These are phyloP conservation scores for Calidris pygmaea DNA, from an alignment of 2,113 vertebrate species.

Conservation along the genomic window DNA sequence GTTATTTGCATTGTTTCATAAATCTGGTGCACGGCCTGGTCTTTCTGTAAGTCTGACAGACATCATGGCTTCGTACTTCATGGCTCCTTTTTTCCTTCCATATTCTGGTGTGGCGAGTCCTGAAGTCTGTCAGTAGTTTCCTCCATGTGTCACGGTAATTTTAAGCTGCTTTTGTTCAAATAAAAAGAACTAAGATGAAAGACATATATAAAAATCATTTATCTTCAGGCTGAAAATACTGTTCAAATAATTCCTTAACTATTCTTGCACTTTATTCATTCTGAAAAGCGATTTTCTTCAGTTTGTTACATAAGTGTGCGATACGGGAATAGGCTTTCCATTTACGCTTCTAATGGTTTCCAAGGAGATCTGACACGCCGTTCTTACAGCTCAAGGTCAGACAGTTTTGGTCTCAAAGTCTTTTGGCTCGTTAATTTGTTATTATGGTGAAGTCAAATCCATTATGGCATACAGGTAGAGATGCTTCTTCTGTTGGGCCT, in stretches of 20 bases:
- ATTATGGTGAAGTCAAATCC: conserved; percentile 36
- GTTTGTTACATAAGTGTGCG: background rate
- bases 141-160: background rate
- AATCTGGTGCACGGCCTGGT: background rate
- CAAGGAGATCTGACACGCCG: background rate
- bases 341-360: background rate
- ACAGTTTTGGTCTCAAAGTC: background rate
- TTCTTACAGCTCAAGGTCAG: conserved; percentile 19
- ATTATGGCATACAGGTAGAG: background rate
- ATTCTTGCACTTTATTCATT: background rate
- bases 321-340: background rate
- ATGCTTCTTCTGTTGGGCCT: conserved; percentile 8
- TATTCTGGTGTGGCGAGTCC: background rate
- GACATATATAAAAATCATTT: background rate
- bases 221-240: conserved; percentile 5
- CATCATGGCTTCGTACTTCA: background rate
- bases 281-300: conserved; percentile 7
- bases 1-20: background rate
- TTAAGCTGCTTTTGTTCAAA: conserved; percentile 27
- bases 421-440: background rate
- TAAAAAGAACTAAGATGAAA: conserved; percentile 31
- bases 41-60: background rate
- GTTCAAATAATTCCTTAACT: conserved; percentile 35
- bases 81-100: background rate
- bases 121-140: background rate